These are phyloP conservation scores for Zaprionus africanus DNA, from an alignment of 1,140 invertebrate species.

Conservation along the genomic window DNA sequence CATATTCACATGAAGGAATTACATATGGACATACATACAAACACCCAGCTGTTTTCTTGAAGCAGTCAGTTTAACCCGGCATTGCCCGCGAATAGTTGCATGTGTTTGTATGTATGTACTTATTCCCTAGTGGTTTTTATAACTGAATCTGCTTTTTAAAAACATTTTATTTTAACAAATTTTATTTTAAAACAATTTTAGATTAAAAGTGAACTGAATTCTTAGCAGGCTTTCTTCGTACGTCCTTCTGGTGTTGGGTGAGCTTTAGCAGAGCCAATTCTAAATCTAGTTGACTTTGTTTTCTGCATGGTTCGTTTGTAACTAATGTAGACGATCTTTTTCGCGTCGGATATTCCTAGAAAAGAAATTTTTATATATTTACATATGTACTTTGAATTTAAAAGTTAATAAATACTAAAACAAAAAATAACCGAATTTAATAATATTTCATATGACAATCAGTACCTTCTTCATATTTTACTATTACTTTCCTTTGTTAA, in stretches of 20 bases:
- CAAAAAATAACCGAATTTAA: no score
- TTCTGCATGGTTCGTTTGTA: neutral
- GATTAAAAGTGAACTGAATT: neutral
- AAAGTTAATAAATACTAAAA: no score
- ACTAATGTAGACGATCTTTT: slow-evolving; percentile 7
- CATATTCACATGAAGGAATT: neutral
- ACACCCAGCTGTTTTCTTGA: neutral
- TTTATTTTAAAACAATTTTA: neutral
- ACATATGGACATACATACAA: neutral
- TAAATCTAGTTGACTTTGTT: slow-evolving; percentile 18
- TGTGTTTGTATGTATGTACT: no score
- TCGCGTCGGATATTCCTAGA: neutral
- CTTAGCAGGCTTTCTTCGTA: slow-evolving; percentile 14
- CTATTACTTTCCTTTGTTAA: no score
- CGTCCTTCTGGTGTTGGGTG: slow-evolving; percentile 3
- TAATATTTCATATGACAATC: no score
- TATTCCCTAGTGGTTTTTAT: neutral
- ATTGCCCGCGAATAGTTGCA: neutral
- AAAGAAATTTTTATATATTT: no score
- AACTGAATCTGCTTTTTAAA: neutral
- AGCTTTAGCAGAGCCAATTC: slow-evolving; percentile 22
- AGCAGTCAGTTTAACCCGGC: neutral
- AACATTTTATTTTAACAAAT: neutral
- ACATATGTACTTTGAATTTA: no score
- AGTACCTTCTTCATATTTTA: no score